Evolutionary conservation across 2,888 invertebrate species (phyloP).

Genomic region (Drosophila affinis): DNA sequence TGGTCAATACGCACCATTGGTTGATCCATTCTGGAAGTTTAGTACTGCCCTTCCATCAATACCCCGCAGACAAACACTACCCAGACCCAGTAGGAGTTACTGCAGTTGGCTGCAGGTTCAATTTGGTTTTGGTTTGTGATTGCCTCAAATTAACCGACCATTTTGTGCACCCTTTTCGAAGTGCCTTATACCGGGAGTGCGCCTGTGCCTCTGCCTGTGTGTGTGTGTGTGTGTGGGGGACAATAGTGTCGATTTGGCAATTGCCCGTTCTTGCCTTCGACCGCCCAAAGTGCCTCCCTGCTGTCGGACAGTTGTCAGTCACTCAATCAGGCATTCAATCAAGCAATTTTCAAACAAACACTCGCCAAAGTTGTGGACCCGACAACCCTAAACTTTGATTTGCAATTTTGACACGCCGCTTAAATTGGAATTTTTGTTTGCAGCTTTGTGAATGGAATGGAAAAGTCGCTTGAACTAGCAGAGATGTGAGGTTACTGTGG

Average conservation of each 20-base stretch:
- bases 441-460: slow-evolving; percentile 23
- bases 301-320: slow-evolving; percentile 51
- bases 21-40: slow-evolving; percentile 60
- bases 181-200: neutral
- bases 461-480: slow-evolving; percentile 6
- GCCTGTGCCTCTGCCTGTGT: neutral
- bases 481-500: neutral
- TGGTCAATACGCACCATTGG: slow-evolving; percentile 47
- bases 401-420: slow-evolving; percentile 68
- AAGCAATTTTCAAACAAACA: slow-evolving; percentile 58
- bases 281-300: neutral
- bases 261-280: slow-evolving; percentile 48
- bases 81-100: slow-evolving; percentile 1
- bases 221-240: slow-evolving; percentile 4
- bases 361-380: slow-evolving; percentile 49
- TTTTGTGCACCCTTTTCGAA: slow-evolving; percentile 43
- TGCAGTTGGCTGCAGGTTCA: slow-evolving; percentile 47
- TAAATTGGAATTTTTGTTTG: slow-evolving; percentile 68
- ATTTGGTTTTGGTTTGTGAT: slow-evolving; percentile 69
- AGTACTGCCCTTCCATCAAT: slow-evolving; percentile 32
- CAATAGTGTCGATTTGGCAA: slow-evolving; percentile 66
- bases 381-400: slow-evolving; percentile 69
- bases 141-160: slow-evolving; percentile 72
- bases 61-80: slow-evolving; percentile 7
- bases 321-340: slow-evolving; percentile 73